Evolutionary conservation across 2,888 invertebrate species (phyloP).

Genomic region (Halictus ligatus): DNA sequence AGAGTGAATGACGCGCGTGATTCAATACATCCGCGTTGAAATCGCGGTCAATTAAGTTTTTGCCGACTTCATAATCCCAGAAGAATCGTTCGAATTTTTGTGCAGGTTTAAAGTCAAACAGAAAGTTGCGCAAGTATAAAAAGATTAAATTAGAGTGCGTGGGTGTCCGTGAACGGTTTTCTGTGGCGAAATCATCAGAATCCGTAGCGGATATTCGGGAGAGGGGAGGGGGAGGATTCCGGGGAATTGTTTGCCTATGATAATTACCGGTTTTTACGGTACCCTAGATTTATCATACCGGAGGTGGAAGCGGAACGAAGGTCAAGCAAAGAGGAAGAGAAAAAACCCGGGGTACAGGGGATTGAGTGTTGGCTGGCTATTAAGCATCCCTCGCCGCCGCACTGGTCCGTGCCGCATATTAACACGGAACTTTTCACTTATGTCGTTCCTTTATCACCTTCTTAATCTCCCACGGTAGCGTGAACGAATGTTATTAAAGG

Average conservation of each 20-base stretch:
- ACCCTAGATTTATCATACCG: constrained; percentile 33
- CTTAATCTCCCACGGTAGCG: constrained; percentile 22
- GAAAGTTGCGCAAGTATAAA: not conserved
- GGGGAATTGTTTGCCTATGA: constrained; percentile 32
- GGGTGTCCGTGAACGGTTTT: not conserved
- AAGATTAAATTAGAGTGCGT: not conserved
- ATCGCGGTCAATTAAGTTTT: not conserved
- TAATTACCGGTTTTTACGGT: constrained; percentile 35
- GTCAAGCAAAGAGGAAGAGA: constrained; percentile 25
- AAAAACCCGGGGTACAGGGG: constrained; percentile 42
- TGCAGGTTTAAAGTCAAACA: not conserved
- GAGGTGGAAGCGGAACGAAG: constrained; percentile 41
- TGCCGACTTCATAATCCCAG: not conserved
- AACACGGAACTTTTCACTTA: constrained; percentile 65
- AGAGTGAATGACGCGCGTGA: too few relatives aligned
- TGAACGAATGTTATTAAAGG: not conserved
- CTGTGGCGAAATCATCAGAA: not conserved
- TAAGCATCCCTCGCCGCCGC: constrained; percentile 54
- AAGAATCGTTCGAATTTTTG: not conserved
- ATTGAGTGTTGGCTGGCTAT: constrained; percentile 68
- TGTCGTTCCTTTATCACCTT: constrained; percentile 45
- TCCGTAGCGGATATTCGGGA: not conserved
- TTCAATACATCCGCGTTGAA: not conserved
- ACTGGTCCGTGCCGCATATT: constrained; percentile 57
- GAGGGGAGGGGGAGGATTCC: not conserved